These are phyloP conservation scores for Drosophila greeni DNA, from an alignment of 2,888 invertebrate species.

Conservation along the genomic window DNA sequence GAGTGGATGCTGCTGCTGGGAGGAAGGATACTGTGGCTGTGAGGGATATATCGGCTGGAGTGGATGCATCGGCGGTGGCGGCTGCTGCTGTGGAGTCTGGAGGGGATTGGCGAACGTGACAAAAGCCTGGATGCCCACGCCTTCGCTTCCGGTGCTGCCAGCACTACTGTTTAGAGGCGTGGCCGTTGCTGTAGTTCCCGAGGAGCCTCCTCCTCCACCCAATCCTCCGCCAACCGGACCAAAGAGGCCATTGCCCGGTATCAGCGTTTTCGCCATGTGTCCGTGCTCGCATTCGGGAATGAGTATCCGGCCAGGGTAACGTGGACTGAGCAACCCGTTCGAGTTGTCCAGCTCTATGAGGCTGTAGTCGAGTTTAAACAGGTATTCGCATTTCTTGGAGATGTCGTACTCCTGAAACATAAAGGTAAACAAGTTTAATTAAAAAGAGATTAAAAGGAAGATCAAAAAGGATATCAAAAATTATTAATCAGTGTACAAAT, in stretches of 20 bases:
- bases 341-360: conserved; percentile 83
- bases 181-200: conserved; percentile 49
- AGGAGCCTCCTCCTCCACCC: conserved; percentile 41
- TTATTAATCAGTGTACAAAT: neutral
- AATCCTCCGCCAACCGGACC: conserved; percentile 15
- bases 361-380: conserved; percentile 85
- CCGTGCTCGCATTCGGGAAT: conserved; percentile 82
- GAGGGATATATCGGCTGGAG: conserved; percentile 48
- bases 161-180: conserved; percentile 48
- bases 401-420: conserved; percentile 81
- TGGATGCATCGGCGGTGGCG: conserved; percentile 20
- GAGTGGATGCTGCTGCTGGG: conserved; percentile 46
- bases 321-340: conserved; percentile 84
- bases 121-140: conserved; percentile 68
- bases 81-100: conserved; percentile 33
- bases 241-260: conserved; percentile 55
- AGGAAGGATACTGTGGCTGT: conserved; percentile 35
- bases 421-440: neutral
- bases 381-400: conserved; percentile 82
- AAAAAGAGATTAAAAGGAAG: neutral
- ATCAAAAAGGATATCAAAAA: neutral
- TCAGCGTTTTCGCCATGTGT: conserved; percentile 67
- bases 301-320: conserved; percentile 85
- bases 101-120: conserved; percentile 72
- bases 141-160: conserved; percentile 50